Conservation (phyloP, 92 coral and sea anemone genomes). For the Palythoa caribaeorum region DNA sequence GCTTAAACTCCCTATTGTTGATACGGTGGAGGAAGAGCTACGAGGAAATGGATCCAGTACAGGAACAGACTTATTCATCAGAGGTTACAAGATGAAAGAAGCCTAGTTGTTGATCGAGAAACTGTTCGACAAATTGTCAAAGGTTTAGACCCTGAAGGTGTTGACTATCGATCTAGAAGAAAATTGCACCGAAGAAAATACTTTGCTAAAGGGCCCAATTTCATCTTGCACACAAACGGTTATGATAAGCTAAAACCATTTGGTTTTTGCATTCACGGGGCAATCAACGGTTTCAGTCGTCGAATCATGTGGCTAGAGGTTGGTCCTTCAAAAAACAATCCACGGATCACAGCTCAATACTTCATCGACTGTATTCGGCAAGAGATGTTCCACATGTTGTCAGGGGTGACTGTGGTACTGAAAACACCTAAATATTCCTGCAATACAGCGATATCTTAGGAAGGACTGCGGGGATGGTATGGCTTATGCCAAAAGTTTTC, state of each 20-base stretch:
- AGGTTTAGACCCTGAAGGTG: slow-evolving; percentile 40
- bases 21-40: slow-evolving; percentile 46
- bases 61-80: slow-evolving; percentile 47
- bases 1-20: too few relatives aligned
- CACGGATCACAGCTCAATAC: slow-evolving; percentile 26
- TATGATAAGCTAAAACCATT: slow-evolving; percentile 22
- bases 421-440: slow-evolving; percentile 28
- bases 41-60: slow-evolving; percentile 50
- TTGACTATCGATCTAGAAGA: slow-evolving; percentile 26
- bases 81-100: slow-evolving; percentile 5
- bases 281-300: slow-evolving; percentile 37
- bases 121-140: slow-evolving; percentile 30
- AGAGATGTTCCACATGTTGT: slow-evolving; percentile 8
- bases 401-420: slow-evolving; percentile 32
- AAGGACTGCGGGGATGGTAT: slow-evolving; percentile 4
- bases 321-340: slow-evolving; percentile 34
- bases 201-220: slow-evolving; percentile 35
- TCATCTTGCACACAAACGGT: slow-evolving; percentile 32
- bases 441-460: slow-evolving; percentile 26
- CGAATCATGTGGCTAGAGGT: slow-evolving; percentile 37
- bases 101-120: slow-evolving; percentile 18
- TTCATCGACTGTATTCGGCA: slow-evolving; percentile 12
- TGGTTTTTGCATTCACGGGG: slow-evolving; percentile 42
- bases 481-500: slow-evolving; percentile 17
- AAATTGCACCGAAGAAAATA: slow-evolving; percentile 19